A percentile compares a stretch with the other conserved stretches of the same genome.
Evolutionary conservation across 2,888 invertebrate species (phyloP).

Genomic region (Oligia fasciuncula): DNA sequence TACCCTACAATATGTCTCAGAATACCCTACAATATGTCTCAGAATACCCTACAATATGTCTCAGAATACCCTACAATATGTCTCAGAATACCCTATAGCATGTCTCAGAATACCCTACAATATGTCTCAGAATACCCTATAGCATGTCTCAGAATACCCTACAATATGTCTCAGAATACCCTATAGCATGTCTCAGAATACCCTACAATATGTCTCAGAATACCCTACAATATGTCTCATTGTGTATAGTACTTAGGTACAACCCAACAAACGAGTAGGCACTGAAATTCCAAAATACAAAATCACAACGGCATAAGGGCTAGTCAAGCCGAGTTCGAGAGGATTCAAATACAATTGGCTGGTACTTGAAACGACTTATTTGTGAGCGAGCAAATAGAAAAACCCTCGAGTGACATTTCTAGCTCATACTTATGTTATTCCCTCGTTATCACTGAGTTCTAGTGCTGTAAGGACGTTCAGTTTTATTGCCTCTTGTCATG

Average conservation of each 20-base stretch:
- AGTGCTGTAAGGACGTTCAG: background rate
- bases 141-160: too few species aligned
- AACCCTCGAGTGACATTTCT: slow-evolving; percentile 10
- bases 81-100: too few species aligned
- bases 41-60: too few species aligned
- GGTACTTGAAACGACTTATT: slow-evolving; percentile 36
- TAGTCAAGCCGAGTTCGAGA: slow-evolving; percentile 23
- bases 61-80: too few species aligned
- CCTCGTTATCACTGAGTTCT: background rate
- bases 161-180: too few species aligned
- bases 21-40: too few species aligned
- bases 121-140: too few species aligned
- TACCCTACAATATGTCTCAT: background rate
- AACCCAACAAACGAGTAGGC: slow-evolving; percentile 14
- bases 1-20: too few species aligned
- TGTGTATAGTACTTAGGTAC: background rate
- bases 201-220: too few species aligned
- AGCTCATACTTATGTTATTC: background rate
- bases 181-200: too few species aligned
- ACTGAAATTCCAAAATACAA: slow-evolving; percentile 4
- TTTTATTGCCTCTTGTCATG: background rate
- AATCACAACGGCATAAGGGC: slow-evolving; percentile 21
- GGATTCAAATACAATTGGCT: slow-evolving; percentile 47
- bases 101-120: too few species aligned
- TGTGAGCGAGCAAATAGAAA: slow-evolving; percentile 18